Base-by-base conservation (phyloP, 2,888 invertebrate genomes). In the Deilephila elpenor region DNA sequence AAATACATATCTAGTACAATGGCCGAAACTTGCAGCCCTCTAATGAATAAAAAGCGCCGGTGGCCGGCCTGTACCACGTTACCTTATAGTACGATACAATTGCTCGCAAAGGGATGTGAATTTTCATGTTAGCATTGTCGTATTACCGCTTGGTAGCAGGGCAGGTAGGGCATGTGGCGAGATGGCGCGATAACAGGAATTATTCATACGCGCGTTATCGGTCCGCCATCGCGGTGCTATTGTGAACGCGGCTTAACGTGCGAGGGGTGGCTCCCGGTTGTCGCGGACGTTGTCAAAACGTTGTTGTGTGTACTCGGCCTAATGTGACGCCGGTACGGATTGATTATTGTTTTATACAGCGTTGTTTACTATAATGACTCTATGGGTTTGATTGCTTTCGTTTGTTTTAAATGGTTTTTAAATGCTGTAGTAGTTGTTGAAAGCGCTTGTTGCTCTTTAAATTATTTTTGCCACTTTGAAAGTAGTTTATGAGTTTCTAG, bases 101-200 rank as follows among this genome's bases (percentile, higher is more conserved):
- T 80, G 74, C 76, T 78, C 78, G 73, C 73, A 77, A 74, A 78
- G 82, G 77, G 81, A 83, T 80, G 84, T 79, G 80, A 83, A 84
- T 79, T 84, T 84, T 88, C 81, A 82, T 80, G 78, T 79, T 76
- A 79, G 81, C 82, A 79, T 83, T 78, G 84, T 78, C 81, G 86
- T 86, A 89, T 88, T 82, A 82, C 84, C 81, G 76, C 88, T 81
- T 93, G 90, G 93, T 93, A 93, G 83, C 84, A 82, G 86, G 93
- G 89, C 93, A 94, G 94, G 94, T 94, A 93, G 94, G 93, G 92
- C 93, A 93, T 94, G 93, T 93, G 94, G 94, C 91, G 91, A 93
- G 94, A 94, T 94, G 90, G 91, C 79, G 90, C 93, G 94, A 94
- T 94, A 94, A 92, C 88, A 90, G 91, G 91, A 93, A 94, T 94